A percentile compares a stretch with the other conserved stretches of the same genome.
Evolutionary conservation across 1,140 invertebrate genomes (phyloP).

Genomic region (Hyposmocoma kahamanoa): DNA sequence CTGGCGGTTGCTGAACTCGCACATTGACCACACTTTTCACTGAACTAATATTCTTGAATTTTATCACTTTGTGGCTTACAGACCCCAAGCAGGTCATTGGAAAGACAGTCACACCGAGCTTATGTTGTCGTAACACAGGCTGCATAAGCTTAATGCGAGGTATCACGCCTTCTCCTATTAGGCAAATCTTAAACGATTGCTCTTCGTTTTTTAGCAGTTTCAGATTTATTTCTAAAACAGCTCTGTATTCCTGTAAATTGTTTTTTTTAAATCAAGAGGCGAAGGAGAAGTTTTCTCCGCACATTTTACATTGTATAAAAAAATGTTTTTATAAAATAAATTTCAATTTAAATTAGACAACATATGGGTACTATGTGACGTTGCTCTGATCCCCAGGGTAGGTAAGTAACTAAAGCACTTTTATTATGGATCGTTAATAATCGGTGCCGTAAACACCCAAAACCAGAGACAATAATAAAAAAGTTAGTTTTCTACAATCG

Average conservation of each 20-base stretch:
- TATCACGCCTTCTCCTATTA: conserved; percentile 58
- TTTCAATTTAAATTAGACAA: too few relatives aligned
- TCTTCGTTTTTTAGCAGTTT: conserved; percentile 52
- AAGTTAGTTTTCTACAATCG: too few relatives aligned
- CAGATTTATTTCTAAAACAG: conserved; percentile 54
- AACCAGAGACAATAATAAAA: too few relatives aligned
- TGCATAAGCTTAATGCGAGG: conserved; percentile 44
- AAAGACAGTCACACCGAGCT: conserved; percentile 33
- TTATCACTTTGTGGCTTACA: conserved; percentile 31
- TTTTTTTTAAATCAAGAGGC: too few relatives aligned
- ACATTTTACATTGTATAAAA: too few relatives aligned
- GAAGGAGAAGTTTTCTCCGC: too few relatives aligned
- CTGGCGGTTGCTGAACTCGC: conserved; percentile 24
- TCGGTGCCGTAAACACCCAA: too few relatives aligned
- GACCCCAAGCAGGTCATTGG: conserved; percentile 57
- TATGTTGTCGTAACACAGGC: conserved; percentile 33
- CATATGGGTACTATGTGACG: too few relatives aligned
- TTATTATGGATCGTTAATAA: too few relatives aligned
- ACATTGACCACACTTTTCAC: conserved; percentile 36
- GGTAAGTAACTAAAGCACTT: too few relatives aligned
- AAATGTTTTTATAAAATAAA: too few relatives aligned
- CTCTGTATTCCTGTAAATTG: conserved; percentile 46
- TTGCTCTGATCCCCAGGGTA: too few relatives aligned
- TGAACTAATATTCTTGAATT: conserved; percentile 49
- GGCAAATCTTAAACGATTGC: conserved; percentile 54